These are phyloP conservation scores for Globicephala melas DNA, from an alignment of 2,113 vertebrate species.

Conservation along the genomic window DNA sequence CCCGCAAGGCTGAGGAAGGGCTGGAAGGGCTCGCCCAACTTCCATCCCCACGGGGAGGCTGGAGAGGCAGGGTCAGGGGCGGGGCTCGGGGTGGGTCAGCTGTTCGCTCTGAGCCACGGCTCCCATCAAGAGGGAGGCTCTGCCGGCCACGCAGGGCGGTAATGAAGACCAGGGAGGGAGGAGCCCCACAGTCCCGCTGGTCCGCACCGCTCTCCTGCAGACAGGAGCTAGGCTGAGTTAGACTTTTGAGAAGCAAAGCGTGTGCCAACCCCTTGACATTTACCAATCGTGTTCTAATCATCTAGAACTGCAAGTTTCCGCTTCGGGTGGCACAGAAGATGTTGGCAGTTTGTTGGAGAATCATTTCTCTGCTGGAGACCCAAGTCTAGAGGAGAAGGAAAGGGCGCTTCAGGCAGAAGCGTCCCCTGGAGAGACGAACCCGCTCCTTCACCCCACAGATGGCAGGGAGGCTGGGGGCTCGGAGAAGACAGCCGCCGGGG, in stretches of 20 bases:
- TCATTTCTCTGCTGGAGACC: conserved; percentile 72
- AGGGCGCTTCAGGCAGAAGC: conserved; percentile 67
- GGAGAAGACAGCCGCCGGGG: conserved; percentile 36
- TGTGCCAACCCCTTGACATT: conserved; percentile 76
- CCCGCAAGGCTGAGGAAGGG: conserved; percentile 31
- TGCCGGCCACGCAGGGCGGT: neutral
- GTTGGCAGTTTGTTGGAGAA: conserved; percentile 74
- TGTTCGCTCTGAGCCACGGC: neutral
- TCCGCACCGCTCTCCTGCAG: neutral
- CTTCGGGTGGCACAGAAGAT: conserved; percentile 80
- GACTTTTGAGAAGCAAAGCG: conserved; percentile 51
- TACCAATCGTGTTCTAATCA: conserved; percentile 86
- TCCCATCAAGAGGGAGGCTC: neutral
- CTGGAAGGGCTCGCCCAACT: conserved; percentile 30
- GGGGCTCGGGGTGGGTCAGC: neutral
- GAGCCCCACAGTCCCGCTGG: neutral
- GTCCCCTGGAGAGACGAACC: conserved; percentile 62
- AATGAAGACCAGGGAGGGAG: neutral
- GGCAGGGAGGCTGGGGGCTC: conserved; percentile 60
- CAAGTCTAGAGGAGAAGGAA: conserved; percentile 79
- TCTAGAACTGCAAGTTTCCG: conserved; percentile 82
- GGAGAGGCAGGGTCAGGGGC: neutral
- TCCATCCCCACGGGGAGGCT: neutral
- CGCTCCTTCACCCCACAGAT: conserved; percentile 56
- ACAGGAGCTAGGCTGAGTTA: neutral